Evolutionary conservation across 2,113 vertebrate species (phyloP).

Genomic region (Felis chaus): DNA sequence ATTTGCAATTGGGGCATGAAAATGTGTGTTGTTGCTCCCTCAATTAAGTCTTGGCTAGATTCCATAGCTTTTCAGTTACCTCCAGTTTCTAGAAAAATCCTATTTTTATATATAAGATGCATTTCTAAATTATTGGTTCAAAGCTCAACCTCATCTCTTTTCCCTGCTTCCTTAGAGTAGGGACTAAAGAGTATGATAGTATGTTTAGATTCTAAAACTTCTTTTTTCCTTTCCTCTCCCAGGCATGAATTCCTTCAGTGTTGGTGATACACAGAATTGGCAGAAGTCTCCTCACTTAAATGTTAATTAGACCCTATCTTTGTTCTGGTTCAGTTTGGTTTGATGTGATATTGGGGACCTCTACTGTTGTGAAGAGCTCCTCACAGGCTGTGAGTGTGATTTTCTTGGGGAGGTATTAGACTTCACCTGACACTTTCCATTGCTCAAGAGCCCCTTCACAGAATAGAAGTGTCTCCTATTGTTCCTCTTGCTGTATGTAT

Average conservation of each 20-base stretch:
- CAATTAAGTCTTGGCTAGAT: not conserved
- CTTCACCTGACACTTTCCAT: not conserved
- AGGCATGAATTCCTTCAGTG: not conserved
- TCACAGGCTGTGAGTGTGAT: not conserved
- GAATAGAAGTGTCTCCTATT: not conserved
- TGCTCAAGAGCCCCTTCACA: not conserved
- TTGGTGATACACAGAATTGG: not conserved
- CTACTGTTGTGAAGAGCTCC: not conserved
- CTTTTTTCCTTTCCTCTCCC: not conserved
- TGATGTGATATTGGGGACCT: not conserved
- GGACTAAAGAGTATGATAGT: not conserved
- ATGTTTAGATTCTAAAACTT: not conserved
- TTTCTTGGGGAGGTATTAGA: not conserved
- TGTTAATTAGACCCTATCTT: not conserved
- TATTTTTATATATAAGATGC: not conserved
- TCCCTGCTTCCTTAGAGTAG: not conserved
- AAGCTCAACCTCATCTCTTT: not conserved
- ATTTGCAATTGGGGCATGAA: not conserved
- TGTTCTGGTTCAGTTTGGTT: not conserved
- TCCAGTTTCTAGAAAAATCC: not conserved
- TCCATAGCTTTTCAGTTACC: not conserved
- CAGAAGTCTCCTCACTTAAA: not conserved
- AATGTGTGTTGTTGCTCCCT: not conserved
- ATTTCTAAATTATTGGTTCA: not conserved
- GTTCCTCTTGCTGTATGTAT: not conserved